Base-by-base conservation (phyloP, 2,888 invertebrate genomes). In the Drosophila formosana region DNA sequence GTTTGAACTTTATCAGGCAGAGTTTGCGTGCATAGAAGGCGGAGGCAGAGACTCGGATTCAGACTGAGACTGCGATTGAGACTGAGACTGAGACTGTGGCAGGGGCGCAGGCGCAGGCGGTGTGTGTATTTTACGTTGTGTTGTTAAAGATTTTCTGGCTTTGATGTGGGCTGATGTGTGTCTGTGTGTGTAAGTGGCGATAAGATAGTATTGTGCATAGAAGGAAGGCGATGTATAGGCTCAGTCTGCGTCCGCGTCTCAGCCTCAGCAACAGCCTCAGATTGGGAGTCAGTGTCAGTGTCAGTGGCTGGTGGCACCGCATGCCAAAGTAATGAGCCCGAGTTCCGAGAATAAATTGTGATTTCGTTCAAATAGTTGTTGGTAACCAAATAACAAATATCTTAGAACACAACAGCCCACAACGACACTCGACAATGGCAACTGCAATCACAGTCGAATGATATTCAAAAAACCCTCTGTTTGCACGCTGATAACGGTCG, bases 301-400 rank as follows among this genome's bases (percentile, higher is more conserved):
- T 46, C 53, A 47, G 62, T 13, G 32, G 63, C 71, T 57, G 65
- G 51, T 66, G 58, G 49, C 74, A 69, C 37, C 73, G 75, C 73
- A 82, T 83, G 83, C 86, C 86, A 81, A 76, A 77, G 86, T 67
- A 71, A 80, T 83, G 86, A 82, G 74, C 63, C 74, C 65, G 69
- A 82, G 75, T 82, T 83, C 83, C 68, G 49, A 75, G 83, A 83
- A 83, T 86, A 77, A 53, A 56, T 65, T 78, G 50, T 86, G 86
- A 82, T 80, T 80, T 82, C 60, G 66, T 79, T 72, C 13, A 77
- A 77, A 70, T 70, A 77, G 11, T 37, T n/a, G 61, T 76, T 72
- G 76, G 67, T 60, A 53, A 75, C 51, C 69, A 74, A 51, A 75
- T 72, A 37, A 37, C 37, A 37, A 37, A 61, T 53, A 64, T 55